Conservation (phyloP, 2,888 invertebrate genomes). For the Cheilosia grossa region DNA sequence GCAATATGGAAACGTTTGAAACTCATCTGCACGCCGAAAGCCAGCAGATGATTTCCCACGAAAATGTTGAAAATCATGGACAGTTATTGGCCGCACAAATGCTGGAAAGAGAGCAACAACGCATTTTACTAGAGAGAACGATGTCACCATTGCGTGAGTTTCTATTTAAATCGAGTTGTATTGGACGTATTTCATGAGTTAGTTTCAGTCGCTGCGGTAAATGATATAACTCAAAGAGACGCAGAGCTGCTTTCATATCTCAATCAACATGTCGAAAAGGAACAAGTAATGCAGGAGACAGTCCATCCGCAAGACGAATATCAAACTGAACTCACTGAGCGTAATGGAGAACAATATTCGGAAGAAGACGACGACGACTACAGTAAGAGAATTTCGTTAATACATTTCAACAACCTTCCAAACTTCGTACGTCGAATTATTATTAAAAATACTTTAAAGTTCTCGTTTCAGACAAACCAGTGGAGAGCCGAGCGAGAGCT, state of each 20-base stretch:
- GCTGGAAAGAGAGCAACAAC: slow-evolving; percentile 74
- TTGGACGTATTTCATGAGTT: not conserved
- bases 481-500: slow-evolving; percentile 76
- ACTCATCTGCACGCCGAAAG: slow-evolving; percentile 26
- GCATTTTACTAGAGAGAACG: slow-evolving; percentile 76
- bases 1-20: slow-evolving; percentile 52
- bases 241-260: slow-evolving; percentile 76
- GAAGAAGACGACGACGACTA: slow-evolving; percentile 74
- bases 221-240: slow-evolving; percentile 77
- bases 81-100: slow-evolving; percentile 51
- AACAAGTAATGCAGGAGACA: slow-evolving; percentile 5
- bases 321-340: not conserved
- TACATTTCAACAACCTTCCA: not conserved
- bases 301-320: not conserved
- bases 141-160: slow-evolving; percentile 77
- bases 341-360: slow-evolving; percentile 25
- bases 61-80: slow-evolving; percentile 32
- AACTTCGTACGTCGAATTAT: not conserved
- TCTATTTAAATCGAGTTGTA: not conserved
- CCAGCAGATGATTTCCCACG: slow-evolving; percentile 9
- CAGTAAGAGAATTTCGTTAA: slow-evolving; percentile 56
- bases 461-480: slow-evolving; percentile 75
- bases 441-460: slow-evolving; percentile 41
- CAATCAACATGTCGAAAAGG: slow-evolving; percentile 66
- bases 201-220: slow-evolving; percentile 77